Percentiles rank a stretch among this genome's conserved stretches.
Evolutionary conservation across 2,113 vertebrate species (phyloP).

Genomic region (Oenanthe oenanthe): DNA sequence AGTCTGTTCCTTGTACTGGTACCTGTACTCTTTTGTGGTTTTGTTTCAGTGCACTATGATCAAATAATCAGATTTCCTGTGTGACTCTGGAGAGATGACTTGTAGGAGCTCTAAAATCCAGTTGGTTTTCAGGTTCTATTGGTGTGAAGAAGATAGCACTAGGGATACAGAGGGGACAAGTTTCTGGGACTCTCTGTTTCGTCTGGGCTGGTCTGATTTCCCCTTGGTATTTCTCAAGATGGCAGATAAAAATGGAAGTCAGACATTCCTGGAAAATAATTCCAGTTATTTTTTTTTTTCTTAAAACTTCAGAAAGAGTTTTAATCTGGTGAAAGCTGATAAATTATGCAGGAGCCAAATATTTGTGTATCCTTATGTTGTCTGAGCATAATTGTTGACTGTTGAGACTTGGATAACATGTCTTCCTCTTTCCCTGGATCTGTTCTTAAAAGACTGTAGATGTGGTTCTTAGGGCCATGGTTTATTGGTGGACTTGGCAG

Average conservation of each 20-base stretch:
- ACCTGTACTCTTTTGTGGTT: not conserved
- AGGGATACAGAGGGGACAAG: not conserved
- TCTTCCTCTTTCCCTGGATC: not conserved
- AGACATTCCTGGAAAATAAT: not conserved
- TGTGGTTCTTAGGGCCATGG: not conserved
- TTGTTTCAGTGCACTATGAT: not conserved
- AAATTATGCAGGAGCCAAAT: not conserved
- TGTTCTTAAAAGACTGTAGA: not conserved
- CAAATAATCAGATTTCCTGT: not conserved
- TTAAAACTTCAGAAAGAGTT: not conserved
- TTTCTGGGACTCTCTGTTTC: not conserved
- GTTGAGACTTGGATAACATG: not conserved
- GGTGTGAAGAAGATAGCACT: not conserved
- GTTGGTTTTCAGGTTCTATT: not conserved
- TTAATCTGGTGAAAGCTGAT: not conserved
- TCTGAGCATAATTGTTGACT: not conserved
- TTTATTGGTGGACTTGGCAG: not conserved
- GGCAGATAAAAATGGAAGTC: not conserved
- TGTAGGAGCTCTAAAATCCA: not conserved
- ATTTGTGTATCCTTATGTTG: not conserved
- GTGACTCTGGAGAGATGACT: not conserved
- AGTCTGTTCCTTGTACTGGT: not conserved
- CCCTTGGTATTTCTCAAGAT: not conserved
- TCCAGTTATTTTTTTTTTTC: not conserved
- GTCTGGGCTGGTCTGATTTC: not conserved